These are phyloP conservation scores for Cordylochernes scorpioides DNA, from an alignment of 2,888 invertebrate species.

Conservation along the genomic window DNA sequence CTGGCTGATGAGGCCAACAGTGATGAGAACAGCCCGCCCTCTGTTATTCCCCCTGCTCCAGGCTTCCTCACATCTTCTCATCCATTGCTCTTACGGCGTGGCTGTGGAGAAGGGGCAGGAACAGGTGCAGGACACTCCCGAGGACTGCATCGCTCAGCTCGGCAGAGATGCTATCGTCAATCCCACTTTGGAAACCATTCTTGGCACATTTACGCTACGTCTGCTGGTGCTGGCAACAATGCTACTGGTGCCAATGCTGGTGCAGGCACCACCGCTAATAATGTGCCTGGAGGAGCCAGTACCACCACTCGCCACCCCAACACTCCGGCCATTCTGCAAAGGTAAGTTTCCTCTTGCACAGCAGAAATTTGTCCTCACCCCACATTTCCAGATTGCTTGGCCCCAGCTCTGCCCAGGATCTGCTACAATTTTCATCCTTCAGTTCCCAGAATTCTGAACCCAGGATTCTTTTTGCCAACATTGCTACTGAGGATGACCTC, in stretches of 20 bases:
- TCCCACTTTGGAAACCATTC: conserved; percentile 27
- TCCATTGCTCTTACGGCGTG: conserved; percentile 24
- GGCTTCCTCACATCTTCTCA: conserved; percentile 29
- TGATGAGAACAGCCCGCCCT: conserved; percentile 16
- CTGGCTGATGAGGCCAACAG: conserved; percentile 10
- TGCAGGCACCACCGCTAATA: conserved; percentile 16
- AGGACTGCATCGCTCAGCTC: conserved; percentile 28
- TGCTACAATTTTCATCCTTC: conserved; percentile 22
- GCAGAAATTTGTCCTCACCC: background rate
- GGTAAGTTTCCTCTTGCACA: conserved; percentile 20
- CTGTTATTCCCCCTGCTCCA: conserved; percentile 28
- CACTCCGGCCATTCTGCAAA: conserved; percentile 41
- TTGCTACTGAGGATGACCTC: conserved; percentile 21
- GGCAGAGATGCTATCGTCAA: conserved; percentile 36
- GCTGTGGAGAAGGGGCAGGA: conserved; percentile 17
- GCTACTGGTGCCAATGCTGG: conserved; percentile 18
- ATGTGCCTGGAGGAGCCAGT: conserved; percentile 12
- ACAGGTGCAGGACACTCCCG: conserved; percentile 14
- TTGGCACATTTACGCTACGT: conserved; percentile 13
- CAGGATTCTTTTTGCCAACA: conserved; percentile 20
- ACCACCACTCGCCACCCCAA: conserved; percentile 33
- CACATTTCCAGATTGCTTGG: conserved; percentile 24
- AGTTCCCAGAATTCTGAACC: conserved; percentile 3
- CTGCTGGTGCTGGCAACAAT: conserved; percentile 5
- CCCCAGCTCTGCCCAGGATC: conserved; percentile 26